Evolutionary conservation across 1,140 invertebrate genomes (phyloP), one percentile per base, ranked within the genome.

Genomic region (Eupristina koningsbergeri): DNA sequence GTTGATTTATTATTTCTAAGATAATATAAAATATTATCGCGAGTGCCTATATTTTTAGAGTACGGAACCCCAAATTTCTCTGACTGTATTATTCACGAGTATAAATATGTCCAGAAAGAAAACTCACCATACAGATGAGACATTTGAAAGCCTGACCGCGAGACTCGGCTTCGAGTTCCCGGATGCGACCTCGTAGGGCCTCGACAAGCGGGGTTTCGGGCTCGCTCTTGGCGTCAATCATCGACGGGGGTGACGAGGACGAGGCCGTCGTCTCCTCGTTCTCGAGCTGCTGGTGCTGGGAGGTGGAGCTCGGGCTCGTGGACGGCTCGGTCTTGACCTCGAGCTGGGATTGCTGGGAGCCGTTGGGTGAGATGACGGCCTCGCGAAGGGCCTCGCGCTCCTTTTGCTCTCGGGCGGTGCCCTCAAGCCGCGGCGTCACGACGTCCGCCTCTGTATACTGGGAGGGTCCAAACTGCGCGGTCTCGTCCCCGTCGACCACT

Each of bases 361-460:
- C 89, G 82, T 92, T 91, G 31, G 92, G 92, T 41, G 91, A 93
- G 50, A 94, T 93, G 41, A 94, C 92, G 6, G 94, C 94, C 86
- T 94, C 94, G 53, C 94, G 90, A 8, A 95, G 90, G 0, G 94
- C 94, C 67, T 94, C 91, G 31, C 93, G 93, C 80, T 93, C 94
- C 78, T 93, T 93, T 58, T 94, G 93, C 80, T 95, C 93, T 36
- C 90, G 89, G 0, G 91, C 92, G 29, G 92, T 89, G 3, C 94
- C 94, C 79, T 94, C 93, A 29, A 92, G 90, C 34, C 93, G 90
- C 26, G 94, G 93, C 61, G 93, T 88, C 41, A 95, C 93, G 26
- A 97, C 95, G 92, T 97, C 96, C 0, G 93, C 93, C 85, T 96
- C 96, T 36, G 95, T 95, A 88, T 97, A 98, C 91, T 98, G 97